phyloP scores from a whole-genome alignment of 2,797 vertebrate species.

The Poecilia gillii region DNA sequence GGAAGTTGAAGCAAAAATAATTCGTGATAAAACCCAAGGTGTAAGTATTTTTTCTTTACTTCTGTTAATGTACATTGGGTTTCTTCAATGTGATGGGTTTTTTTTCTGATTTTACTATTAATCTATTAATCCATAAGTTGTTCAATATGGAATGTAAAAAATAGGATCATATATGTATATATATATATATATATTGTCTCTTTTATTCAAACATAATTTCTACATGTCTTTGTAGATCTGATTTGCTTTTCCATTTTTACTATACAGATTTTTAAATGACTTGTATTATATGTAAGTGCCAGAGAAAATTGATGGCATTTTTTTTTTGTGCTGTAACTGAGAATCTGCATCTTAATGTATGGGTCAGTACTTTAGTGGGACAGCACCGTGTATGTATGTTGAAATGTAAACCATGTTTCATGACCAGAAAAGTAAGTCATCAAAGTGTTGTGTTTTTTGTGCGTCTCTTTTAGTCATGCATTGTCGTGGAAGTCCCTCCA shows the following conservation, averaged over 20 bases:
- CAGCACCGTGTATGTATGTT: background rate
- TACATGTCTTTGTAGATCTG: background rate
- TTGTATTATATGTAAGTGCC: background rate
- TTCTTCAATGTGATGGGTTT: background rate
- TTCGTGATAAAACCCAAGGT: constrained; percentile 94
- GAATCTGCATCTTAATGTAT: background rate
- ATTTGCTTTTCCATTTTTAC: background rate
- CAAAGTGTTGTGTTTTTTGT: background rate
- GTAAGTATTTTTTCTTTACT: constrained; percentile 78
- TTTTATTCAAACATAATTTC: constrained; percentile 1
- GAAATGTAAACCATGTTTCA: background rate
- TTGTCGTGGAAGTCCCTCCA: constrained; percentile 94
- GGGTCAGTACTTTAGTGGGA: background rate
- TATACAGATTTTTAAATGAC: background rate
- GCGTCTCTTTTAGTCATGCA: constrained; percentile 82
- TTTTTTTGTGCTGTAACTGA: background rate
- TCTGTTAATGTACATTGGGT: background rate
- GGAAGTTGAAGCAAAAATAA: constrained; percentile 97
- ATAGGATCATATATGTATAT: background rate
- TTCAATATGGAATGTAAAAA: background rate
- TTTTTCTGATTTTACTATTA: constrained; percentile 9
- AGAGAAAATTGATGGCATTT: background rate
- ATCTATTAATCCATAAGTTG: background rate
- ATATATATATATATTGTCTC: background rate
- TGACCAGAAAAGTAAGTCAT: background rate